Conservation (phyloP, 2,797 vertebrate genomes). For the Phoeniculus purpureus region DNA sequence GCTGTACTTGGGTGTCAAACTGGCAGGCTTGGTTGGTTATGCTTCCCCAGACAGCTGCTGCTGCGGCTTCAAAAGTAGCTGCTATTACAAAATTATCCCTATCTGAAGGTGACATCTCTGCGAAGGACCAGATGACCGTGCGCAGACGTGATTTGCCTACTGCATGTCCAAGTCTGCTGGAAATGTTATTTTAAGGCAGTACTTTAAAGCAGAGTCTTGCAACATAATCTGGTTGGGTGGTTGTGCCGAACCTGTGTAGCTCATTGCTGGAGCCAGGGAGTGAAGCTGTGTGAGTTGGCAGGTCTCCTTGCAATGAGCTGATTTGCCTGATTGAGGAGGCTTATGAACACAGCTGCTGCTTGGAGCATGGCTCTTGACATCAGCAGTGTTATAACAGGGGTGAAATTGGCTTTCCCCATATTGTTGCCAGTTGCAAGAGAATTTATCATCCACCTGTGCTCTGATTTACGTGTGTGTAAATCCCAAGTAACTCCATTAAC, state of each 20-base stretch:
- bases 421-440: constrained; percentile 44
- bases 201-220: neutral
- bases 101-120: neutral
- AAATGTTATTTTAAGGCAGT: neutral
- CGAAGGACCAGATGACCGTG: neutral
- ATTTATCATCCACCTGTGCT: constrained; percentile 68
- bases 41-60: neutral
- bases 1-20: neutral
- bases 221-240: neutral
- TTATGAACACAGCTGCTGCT: constrained; percentile 10
- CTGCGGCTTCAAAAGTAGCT: neutral
- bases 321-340: neutral
- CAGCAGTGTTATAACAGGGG: neutral
- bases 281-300: neutral
- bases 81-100: neutral
- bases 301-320: neutral
- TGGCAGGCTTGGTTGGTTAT: neutral
- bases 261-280: neutral
- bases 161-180: neutral
- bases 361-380: constrained; percentile 24
- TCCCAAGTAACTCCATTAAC: constrained; percentile 36
- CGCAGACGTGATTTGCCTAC: rapidly evolving
- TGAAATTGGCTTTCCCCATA: neutral
- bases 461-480: constrained; percentile 55
- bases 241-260: neutral